Conservation (phyloP, 2,797 vertebrate species). For the Trachops cirrhosus region DNA sequence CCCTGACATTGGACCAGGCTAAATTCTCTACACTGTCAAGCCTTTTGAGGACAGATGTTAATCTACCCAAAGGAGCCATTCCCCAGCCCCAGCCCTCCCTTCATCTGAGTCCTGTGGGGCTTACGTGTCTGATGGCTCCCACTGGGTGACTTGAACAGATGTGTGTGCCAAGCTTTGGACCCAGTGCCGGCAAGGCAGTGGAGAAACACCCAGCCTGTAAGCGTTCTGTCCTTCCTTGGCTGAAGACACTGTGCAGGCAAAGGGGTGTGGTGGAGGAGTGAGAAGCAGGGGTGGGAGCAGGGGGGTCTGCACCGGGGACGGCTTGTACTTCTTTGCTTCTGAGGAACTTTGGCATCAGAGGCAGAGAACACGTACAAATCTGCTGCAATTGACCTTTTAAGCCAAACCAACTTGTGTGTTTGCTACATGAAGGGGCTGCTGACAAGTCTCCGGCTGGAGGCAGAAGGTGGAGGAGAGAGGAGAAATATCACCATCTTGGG, state of each 20-base stretch:
- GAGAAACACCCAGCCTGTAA: neutral
- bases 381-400: constrained; percentile 82
- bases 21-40: neutral
- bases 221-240: neutral
- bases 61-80: neutral
- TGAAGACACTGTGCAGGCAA: neutral
- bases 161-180: neutral
- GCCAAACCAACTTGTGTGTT: constrained; percentile 76
- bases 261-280: neutral
- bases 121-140: neutral
- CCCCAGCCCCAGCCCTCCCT: neutral
- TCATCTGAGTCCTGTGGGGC: neutral
- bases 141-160: neutral
- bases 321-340: constrained; percentile 35
- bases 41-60: neutral
- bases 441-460: constrained; percentile 76
- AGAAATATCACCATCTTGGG: constrained; percentile 66
- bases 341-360: constrained; percentile 70
- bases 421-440: constrained; percentile 76
- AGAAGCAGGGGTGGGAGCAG: neutral
- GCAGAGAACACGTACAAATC: constrained; percentile 64
- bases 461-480: constrained; percentile 76
- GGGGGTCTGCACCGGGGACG: neutral
- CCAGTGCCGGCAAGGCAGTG: accelerated
- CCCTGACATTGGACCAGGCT: constrained; percentile 9